Evolutionary conservation across 2,888 invertebrate species (phyloP).

Genomic region (Trachelus iudaicus): DNA sequence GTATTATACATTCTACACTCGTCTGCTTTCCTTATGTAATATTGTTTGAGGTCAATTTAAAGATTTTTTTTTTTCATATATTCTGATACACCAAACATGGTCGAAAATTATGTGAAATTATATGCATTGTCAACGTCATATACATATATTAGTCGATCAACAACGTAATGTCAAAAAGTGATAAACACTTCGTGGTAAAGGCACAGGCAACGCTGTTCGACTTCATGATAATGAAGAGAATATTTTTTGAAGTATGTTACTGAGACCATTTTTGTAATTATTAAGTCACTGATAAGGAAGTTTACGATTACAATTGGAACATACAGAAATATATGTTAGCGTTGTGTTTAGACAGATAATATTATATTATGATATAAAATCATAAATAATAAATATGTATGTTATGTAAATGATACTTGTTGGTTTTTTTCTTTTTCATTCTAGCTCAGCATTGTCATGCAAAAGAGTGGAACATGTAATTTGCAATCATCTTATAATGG

Average conservation of each 20-base stretch:
- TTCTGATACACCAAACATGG: too few species aligned
- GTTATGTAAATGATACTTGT: constrained; percentile 43
- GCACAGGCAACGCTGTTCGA: neutral
- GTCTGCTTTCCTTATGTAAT: too few species aligned
- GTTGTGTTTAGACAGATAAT: constrained; percentile 62
- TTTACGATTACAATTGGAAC: constrained; percentile 47
- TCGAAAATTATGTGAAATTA: too few species aligned
- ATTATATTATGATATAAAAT: constrained; percentile 61
- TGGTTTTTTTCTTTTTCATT: too few species aligned
- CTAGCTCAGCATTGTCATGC: too few species aligned
- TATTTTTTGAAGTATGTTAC: constrained; percentile 52
- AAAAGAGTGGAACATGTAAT: too few species aligned
- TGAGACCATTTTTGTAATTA: constrained; percentile 53
- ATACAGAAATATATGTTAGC: constrained; percentile 59
- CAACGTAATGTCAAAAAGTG: neutral
- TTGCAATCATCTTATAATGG: too few species aligned
- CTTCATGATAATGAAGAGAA: constrained; percentile 14
- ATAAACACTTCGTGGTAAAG: neutral
- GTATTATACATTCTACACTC: too few species aligned
- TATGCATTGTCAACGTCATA: too few species aligned
- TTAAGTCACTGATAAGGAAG: constrained; percentile 42
- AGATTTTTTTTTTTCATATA: too few species aligned
- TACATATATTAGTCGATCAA: neutral
- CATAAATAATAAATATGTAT: constrained; percentile 60
- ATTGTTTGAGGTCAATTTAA: too few species aligned